Evolutionary conservation across 2,113 vertebrate genomes (phyloP).

Genomic region (Forbesichthys agassizii): DNA sequence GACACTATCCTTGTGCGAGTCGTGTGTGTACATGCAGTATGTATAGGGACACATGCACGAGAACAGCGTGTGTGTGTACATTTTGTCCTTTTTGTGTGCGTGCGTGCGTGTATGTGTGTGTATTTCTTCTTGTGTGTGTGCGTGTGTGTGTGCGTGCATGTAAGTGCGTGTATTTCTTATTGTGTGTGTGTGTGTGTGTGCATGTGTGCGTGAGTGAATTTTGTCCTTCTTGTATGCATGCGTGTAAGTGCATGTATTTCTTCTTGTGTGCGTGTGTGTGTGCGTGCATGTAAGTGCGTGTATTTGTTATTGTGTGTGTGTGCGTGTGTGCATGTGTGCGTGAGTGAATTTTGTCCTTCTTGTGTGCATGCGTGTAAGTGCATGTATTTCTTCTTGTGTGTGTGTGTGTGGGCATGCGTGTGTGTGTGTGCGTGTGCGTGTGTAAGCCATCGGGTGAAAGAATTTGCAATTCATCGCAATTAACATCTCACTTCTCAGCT

Average conservation of each 20-base stretch:
- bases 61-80: conserved; percentile 6
- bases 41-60: conserved; percentile 5
- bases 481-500: not conserved
- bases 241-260: no score
- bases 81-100: not conserved
- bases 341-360: not conserved
- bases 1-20: conserved; percentile 37
- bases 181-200: not conserved
- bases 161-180: not conserved
- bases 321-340: not conserved
- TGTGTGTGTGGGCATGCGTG: not conserved
- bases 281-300: conserved; percentile 3
- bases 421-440: not conserved
- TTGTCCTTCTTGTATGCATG: not conserved
- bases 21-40: conserved; percentile 13
- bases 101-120: no score
- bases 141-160: conserved; percentile 7
- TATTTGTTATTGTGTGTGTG: not conserved
- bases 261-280: conserved; percentile 32
- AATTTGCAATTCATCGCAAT: conserved; percentile 2
- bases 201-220: not conserved
- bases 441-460: not conserved
- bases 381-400: no score
- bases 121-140: conserved; percentile 30
- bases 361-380: not conserved